A percentile compares a stretch with the other conserved stretches of the same genome.
Conservation (phyloP, 2,113 vertebrate species). For the Melanerpes formicivorus region DNA sequence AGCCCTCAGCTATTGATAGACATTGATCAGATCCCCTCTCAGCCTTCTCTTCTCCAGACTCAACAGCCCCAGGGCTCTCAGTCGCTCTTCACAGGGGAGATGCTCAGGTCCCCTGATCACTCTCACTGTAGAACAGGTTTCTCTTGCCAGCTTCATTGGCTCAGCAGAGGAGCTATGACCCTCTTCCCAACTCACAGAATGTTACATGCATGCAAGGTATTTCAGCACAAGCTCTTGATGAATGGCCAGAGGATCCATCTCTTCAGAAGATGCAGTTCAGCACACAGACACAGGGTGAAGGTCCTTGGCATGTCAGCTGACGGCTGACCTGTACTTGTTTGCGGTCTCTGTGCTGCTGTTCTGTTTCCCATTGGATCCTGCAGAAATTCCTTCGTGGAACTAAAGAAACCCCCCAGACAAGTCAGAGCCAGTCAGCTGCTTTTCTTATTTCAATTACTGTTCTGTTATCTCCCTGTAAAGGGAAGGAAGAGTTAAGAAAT, state of each 20-base stretch:
- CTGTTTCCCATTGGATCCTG: neutral
- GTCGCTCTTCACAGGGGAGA: no score
- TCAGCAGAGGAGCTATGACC: neutral
- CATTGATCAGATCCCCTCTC: no score
- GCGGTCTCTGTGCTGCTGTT: neutral
- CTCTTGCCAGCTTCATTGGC: neutral
- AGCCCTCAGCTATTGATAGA: no score
- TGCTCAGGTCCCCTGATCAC: no score
- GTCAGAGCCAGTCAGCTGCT: slow-evolving; percentile 11
- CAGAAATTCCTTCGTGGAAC: neutral
- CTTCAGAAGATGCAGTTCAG: neutral
- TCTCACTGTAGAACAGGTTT: neutral
- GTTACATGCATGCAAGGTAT: neutral
- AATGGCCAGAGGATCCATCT: neutral
- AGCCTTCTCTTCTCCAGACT: no score
- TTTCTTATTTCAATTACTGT: slow-evolving; percentile 15
- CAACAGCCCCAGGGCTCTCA: no score
- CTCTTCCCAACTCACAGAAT: neutral
- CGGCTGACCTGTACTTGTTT: accelerated
- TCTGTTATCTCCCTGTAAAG: slow-evolving; percentile 6
- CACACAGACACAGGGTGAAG: neutral
- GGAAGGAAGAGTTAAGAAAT: neutral
- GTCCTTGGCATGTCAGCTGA: neutral
- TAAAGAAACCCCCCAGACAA: neutral
- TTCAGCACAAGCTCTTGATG: neutral